Base-by-base conservation (phyloP, 2,113 vertebrate species). In the Collichthys lucidus region DNA sequence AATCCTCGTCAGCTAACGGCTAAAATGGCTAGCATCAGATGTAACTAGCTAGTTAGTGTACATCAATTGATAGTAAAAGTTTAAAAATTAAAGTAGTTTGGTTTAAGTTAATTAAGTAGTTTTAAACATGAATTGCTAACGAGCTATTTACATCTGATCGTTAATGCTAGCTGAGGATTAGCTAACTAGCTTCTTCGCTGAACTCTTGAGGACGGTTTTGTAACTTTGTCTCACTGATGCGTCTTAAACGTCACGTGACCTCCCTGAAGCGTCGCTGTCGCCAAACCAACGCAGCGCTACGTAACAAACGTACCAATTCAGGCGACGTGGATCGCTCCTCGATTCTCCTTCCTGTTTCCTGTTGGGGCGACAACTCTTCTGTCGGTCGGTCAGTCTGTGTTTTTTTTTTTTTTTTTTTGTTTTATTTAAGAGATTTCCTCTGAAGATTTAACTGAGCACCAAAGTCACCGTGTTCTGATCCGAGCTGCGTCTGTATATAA, bases 401-500 rank as follows among this genome's bases (percentile, higher is more conserved):
- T 46, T 46, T 46, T 46, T 46, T 74, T 40, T 14, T 46, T 46
- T 74, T 7, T 14, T 9, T 10, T 10, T 5, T 52, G 74, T 14
- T 46, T 46, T 14, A 14, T 46, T 62, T 31, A 17, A 20, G 26
- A 10, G 3, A 26, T 71, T 26, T 15, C 46, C 10, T 84, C 61
- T 67, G 69, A 74, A 84, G 87, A 80, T 79, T 82, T 50, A 77
- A 70, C 88, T 88, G 52, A 80, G 87, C 91, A 85, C 92, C 93
- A 91, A 93, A 93, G 92, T 92, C 86, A 59, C 70, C 79, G 66
- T 57, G 65, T 78, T 82, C 26, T 88, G 76, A 85, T 68, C 63
- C 26, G 86, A 63, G 79, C 77, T 55, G 77, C 87, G 78, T 93
- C 83, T 95, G 85, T 94, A 91, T 94, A 94, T 93, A 93, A 88